These are phyloP conservation scores for Rhagophthalmus giganteus DNA, from an alignment of 2,888 invertebrate species.

Conservation along the genomic window DNA sequence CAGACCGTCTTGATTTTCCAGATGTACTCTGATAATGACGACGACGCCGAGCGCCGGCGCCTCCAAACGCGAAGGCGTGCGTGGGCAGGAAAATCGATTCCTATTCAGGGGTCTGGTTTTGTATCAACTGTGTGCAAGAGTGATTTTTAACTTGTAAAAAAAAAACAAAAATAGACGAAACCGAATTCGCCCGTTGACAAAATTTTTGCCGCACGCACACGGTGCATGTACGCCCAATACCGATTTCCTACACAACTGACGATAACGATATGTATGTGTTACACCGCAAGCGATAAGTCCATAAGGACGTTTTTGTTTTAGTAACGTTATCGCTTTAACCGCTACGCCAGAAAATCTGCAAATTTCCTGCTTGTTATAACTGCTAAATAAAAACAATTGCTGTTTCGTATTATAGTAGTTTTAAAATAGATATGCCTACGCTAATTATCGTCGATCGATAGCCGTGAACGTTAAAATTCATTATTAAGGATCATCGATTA, in stretches of 20 bases:
- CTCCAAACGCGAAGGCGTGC: constrained; percentile 47
- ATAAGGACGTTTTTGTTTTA: not conserved
- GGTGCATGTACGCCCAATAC: too few relatives aligned
- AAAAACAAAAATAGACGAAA: not conserved
- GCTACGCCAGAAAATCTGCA: not conserved
- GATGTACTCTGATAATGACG: constrained; percentile 34
- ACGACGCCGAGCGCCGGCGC: constrained; percentile 43
- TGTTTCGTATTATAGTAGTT: too few relatives aligned
- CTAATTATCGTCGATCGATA: too few relatives aligned
- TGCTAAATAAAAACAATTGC: too few relatives aligned
- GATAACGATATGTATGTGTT: not conserved
- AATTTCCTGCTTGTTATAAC: too few relatives aligned
- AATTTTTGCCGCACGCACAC: too few relatives aligned
- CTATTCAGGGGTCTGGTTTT: constrained; percentile 30
- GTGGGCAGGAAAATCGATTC: constrained; percentile 50
- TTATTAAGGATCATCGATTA: too few relatives aligned
- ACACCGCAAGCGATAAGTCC: not conserved
- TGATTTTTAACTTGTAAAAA: constrained; percentile 7
- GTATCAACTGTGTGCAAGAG: constrained; percentile 24
- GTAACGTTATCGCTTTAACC: not conserved
- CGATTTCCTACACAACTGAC: not conserved
- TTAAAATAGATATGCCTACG: too few relatives aligned
- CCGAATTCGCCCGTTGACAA: too few relatives aligned
- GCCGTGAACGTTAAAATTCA: too few relatives aligned
- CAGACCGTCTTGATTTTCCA: constrained; percentile 40